Evolutionary conservation across 2,888 invertebrate species (phyloP), one percentile per base, ranked within the genome.

Genomic region (Shargacucullia verbasci): DNA sequence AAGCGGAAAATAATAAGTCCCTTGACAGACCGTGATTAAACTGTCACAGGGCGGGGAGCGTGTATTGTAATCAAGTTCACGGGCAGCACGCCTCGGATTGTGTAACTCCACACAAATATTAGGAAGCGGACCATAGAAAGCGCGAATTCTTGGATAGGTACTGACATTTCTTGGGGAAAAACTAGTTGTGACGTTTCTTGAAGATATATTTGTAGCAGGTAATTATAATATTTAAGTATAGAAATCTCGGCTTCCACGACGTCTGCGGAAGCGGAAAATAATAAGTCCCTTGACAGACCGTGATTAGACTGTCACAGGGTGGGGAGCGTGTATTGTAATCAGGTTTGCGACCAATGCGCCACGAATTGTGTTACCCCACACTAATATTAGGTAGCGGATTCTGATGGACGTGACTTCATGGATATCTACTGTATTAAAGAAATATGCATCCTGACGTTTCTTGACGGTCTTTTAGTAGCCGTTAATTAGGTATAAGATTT

Each of bases 231-330:
- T 73, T 74, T 64, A 76, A 74, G 76, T 70, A 76, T 67, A 58
- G 56, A 15, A 70, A 58, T 72, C 9, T 72, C 77, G 77, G 59
- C 68, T 70, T 76, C 73, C 76, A 77, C 67, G 71, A 55, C 59
- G 70, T 62, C 68, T 67, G 70, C 57, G 65, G 63, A 67, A 67
- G 70, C 76, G 81, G 79, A 80, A 81, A 79, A 79, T 81, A 76
- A 73, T 70, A 84, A 83, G 82, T 82, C 83, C 83, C 82, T 72
- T 82, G 87, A 83, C 84, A 82, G 74, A 77, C 79, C 73, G 81
- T 90, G 88, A 89, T 91, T 89, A 89, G 86, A 76, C 86, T 87
- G 89, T 89, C 89, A 87, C 81, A 81, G 82, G 75, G 64, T 72
- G 77, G 78, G 79, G 79, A 80, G 71, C 76, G 71, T 79, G 79